Percentiles rank a stretch among this genome's conserved stretches.
phyloP scores from a whole-genome alignment of 2,797 vertebrate genomes.

The Graptemys geographica region DNA sequence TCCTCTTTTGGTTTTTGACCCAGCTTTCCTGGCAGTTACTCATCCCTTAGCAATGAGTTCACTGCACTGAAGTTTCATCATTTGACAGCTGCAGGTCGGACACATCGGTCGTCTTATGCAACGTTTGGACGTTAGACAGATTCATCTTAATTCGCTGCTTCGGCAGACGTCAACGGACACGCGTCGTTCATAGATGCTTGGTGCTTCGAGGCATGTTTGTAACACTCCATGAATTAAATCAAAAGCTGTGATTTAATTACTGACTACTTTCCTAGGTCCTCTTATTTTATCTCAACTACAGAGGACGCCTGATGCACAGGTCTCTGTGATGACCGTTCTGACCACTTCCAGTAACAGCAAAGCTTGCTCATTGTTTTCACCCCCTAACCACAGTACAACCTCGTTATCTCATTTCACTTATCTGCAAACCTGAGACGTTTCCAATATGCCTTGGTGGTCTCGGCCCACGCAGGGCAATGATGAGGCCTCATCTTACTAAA shows the following conservation, averaged over 20 bases:
- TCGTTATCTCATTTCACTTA: conserved; percentile 44
- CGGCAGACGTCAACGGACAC: conserved; percentile 57
- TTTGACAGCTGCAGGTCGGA: conserved; percentile 49
- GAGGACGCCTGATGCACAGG: conserved; percentile 54
- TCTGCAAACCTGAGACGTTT: conserved; percentile 61
- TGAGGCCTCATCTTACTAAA: neutral
- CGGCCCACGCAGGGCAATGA: conserved; percentile 39
- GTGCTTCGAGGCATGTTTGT: conserved; percentile 56
- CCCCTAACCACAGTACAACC: conserved; percentile 20
- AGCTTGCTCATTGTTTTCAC: neutral
- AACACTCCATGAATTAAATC: conserved; percentile 76
- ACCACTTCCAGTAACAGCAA: conserved; percentile 32
- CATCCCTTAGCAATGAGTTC: conserved; percentile 16
- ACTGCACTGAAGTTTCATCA: conserved; percentile 23
- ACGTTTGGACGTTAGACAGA: conserved; percentile 53
- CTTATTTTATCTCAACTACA: conserved; percentile 55
- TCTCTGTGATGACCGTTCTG: conserved; percentile 57
- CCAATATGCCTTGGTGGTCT: conserved; percentile 20
- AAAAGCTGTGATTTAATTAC: conserved; percentile 66
- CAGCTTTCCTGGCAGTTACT: neutral
- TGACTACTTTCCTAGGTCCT: neutral
- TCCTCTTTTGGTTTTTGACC: neutral
- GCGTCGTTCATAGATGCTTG: conserved; percentile 57
- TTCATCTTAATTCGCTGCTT: conserved; percentile 66
- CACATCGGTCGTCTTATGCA: conserved; percentile 46